Conservation (phyloP, 2,113 vertebrate species). For the human region DNA sequence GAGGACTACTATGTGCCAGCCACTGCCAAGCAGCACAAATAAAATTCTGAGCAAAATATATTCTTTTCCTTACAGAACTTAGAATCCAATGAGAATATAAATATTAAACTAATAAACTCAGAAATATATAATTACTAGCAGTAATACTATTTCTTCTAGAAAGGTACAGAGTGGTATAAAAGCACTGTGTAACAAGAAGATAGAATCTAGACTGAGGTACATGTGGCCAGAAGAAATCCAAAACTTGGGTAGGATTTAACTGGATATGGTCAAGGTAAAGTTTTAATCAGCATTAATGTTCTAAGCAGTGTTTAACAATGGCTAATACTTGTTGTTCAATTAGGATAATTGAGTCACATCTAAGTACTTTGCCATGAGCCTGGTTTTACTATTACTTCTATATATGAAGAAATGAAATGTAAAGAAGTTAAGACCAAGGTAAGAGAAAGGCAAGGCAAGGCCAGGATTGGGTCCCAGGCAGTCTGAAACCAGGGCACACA, state of each 20-base stretch:
- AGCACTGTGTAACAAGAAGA: neutral
- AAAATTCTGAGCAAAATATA: neutral
- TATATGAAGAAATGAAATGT: neutral
- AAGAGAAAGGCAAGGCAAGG: neutral
- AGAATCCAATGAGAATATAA: neutral
- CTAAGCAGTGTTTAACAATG: neutral
- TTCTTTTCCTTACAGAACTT: neutral
- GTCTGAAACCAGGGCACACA: neutral
- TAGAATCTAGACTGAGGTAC: neutral
- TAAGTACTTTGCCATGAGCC: neutral
- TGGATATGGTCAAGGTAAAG: accelerated
- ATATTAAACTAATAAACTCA: neutral
- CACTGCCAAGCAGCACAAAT: neutral
- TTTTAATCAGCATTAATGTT: neutral
- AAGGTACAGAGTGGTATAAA: neutral
- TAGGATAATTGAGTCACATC: neutral
- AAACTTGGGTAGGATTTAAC: neutral
- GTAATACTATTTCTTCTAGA: neutral
- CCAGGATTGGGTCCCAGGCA: neutral
- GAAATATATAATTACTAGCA: neutral
- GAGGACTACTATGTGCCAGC: neutral
- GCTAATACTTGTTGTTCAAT: neutral
- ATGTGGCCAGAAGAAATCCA: neutral
- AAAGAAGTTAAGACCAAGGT: neutral
- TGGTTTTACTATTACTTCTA: neutral